A percentile compares a stretch with the other conserved stretches of the same genome.
phyloP scores from a whole-genome alignment of 2,797 vertebrate genomes.

The Carapus acus region DNA sequence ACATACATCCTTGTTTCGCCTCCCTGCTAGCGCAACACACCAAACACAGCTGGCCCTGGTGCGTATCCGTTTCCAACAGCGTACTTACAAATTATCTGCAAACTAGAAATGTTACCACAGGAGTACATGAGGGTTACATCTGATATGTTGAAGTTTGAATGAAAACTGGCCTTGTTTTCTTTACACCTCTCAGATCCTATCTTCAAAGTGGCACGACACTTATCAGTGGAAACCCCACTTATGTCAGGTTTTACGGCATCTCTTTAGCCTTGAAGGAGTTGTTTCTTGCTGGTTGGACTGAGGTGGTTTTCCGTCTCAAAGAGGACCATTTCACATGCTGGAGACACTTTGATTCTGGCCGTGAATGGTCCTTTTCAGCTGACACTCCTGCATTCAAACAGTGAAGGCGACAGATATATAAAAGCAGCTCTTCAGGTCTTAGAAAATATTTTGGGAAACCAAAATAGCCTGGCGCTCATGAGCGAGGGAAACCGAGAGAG shows the following conservation, averaged over 20 bases:
- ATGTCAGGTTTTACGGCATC: neutral
- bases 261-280: constrained; percentile 7
- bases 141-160: too few relatives aligned
- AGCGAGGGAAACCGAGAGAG: constrained; percentile 29
- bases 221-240: too few relatives aligned
- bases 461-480: constrained; percentile 70
- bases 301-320: constrained; percentile 56
- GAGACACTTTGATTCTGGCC: constrained; percentile 60
- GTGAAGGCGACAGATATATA: constrained; percentile 62
- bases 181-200: too few relatives aligned
- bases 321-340: constrained; percentile 56
- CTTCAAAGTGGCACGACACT: too few relatives aligned
- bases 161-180: too few relatives aligned
- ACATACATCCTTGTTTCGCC: too few relatives aligned
- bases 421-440: constrained; percentile 68
- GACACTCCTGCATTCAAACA: constrained; percentile 60
- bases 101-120: too few relatives aligned
- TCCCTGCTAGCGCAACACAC: too few relatives aligned
- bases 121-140: too few relatives aligned
- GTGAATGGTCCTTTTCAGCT: constrained; percentile 73
- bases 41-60: too few relatives aligned
- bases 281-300: constrained; percentile 42
- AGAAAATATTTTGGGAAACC: constrained; percentile 75
- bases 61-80: too few relatives aligned
- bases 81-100: too few relatives aligned